phyloP scores from a whole-genome alignment of 1,140 invertebrate genomes.

The Temnothorax nylanderi region DNA sequence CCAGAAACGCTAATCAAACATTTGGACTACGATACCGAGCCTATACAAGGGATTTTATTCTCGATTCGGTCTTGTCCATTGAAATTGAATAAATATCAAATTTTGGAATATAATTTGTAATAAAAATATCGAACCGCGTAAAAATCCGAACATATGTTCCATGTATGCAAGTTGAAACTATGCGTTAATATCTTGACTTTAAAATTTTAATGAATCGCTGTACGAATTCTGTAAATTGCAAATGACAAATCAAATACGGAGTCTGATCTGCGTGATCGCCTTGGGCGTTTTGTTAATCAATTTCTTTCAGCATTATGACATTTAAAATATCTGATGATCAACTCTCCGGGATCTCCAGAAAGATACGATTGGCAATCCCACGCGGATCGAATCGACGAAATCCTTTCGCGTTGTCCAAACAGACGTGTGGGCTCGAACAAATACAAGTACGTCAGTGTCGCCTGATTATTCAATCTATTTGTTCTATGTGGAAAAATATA shows the following conservation, averaged over 20 bases:
- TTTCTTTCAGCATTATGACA: conserved; percentile 7
- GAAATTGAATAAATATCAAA: background rate
- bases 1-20: background rate
- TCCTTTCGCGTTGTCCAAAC: background rate
- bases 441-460: conserved; percentile 1
- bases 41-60: background rate
- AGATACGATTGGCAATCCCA: conserved; percentile 41
- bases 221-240: background rate
- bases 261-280: conserved; percentile 18
- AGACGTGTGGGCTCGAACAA: conserved; percentile 47
- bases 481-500: conserved; percentile 4
- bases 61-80: background rate
- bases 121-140: background rate
- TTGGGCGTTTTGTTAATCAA: conserved; percentile 11
- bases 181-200: background rate
- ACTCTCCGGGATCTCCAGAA: conserved; percentile 6
- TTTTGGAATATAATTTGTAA: background rate
- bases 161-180: background rate
- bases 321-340: background rate
- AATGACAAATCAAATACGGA: background rate
- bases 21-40: background rate
- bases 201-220: background rate
- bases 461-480: conserved; percentile 13
- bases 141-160: background rate
- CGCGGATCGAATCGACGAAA: conserved; percentile 30